Evolutionary conservation across 1,140 invertebrate genomes (phyloP).

Genomic region (Rhyacophila brunnea): DNA sequence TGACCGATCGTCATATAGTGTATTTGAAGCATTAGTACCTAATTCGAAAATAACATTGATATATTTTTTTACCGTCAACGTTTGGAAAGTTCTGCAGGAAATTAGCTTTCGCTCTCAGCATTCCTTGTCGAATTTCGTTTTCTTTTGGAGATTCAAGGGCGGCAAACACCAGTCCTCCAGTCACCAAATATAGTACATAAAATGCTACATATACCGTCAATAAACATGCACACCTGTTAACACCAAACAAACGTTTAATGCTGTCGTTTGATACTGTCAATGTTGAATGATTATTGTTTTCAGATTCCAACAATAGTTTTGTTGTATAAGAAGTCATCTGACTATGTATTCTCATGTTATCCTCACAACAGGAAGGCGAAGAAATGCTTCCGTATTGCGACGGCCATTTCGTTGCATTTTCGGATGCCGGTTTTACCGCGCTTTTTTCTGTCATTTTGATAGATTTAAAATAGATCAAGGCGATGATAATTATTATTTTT

Average conservation of each 20-base stretch:
- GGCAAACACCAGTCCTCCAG: slow-evolving; percentile 76
- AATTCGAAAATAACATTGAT: too few relatives aligned
- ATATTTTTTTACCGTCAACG: slow-evolving; percentile 50
- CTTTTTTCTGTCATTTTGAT: slow-evolving; percentile 14
- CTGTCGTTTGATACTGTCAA: slow-evolving; percentile 35
- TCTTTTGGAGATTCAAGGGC: slow-evolving; percentile 71
- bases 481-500: too few relatives aligned
- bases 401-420: background rate
- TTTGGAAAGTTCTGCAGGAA: slow-evolving; percentile 59
- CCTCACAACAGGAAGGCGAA: slow-evolving; percentile 41
- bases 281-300: background rate
- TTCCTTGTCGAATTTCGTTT: slow-evolving; percentile 52
- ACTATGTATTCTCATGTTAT: slow-evolving; percentile 50
- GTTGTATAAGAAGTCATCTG: background rate
- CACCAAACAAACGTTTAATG: slow-evolving; percentile 46
- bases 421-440: slow-evolving; percentile 6
- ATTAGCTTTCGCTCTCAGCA: slow-evolving; percentile 55
- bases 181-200: slow-evolving; percentile 69
- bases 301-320: background rate
- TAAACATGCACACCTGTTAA: slow-evolving; percentile 50
- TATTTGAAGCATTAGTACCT: too few relatives aligned
- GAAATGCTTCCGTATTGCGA: slow-evolving; percentile 51
- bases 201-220: slow-evolving; percentile 60
- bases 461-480: too few relatives aligned
- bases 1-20: too few relatives aligned